Conservation (phyloP, 2,888 invertebrate species). For the Blastobasis lacticolella region DNA sequence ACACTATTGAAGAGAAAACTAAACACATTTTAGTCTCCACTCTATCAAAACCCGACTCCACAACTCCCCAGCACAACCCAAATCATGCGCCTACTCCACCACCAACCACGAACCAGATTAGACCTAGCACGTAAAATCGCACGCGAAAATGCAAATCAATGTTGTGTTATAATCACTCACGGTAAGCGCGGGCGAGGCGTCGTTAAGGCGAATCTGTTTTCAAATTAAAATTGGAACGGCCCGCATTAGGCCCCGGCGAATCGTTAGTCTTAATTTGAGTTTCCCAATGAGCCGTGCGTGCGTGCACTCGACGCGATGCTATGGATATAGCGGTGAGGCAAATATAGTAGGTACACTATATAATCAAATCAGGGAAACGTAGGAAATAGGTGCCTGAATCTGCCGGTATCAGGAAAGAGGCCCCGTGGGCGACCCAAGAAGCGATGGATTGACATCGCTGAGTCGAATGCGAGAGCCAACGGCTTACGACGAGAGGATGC, state of each 20-base stretch:
- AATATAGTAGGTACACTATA: too few species aligned
- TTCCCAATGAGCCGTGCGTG: slow-evolving; percentile 29
- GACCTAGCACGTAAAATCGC: neutral
- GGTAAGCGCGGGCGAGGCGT: slow-evolving; percentile 19
- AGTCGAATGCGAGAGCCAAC: too few species aligned
- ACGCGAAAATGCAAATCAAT: neutral
- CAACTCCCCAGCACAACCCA: neutral
- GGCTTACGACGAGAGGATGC: too few species aligned
- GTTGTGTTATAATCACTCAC: slow-evolving; percentile 1
- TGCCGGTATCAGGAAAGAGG: too few species aligned
- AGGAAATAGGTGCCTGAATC: too few species aligned
- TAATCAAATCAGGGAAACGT: too few species aligned
- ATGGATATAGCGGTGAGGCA: too few species aligned
- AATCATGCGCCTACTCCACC: neutral
- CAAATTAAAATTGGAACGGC: slow-evolving; percentile 65
- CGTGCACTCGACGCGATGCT: slow-evolving; percentile 19
- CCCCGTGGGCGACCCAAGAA: too few species aligned
- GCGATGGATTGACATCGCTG: too few species aligned
- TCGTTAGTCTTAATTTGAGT: slow-evolving; percentile 70
- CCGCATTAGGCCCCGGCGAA: slow-evolving; percentile 50
- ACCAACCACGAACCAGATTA: neutral
- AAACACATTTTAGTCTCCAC: too few species aligned
- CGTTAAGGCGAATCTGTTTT: slow-evolving; percentile 57
- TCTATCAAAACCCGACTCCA: too few species aligned
- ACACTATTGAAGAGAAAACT: too few species aligned